These are phyloP conservation scores for Microcebus lehilahytsara DNA, from an alignment of 2,113 vertebrate species.

Conservation along the genomic window DNA sequence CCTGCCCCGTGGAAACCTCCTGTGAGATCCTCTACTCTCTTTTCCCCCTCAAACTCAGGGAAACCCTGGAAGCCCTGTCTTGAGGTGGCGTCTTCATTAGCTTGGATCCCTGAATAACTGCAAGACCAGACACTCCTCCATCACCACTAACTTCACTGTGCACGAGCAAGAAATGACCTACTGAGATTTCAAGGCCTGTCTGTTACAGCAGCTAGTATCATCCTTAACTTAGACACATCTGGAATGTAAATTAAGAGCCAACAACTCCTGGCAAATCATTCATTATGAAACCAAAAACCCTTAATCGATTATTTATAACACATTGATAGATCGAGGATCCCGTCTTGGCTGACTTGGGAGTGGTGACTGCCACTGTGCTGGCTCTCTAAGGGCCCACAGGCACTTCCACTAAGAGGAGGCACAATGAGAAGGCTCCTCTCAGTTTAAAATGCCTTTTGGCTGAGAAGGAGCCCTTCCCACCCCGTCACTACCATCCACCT, in stretches of 20 bases:
- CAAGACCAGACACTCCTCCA: not conserved
- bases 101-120: not conserved
- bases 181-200: not conserved
- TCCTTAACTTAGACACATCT: not conserved
- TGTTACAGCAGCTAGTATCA: not conserved
- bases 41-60: not conserved
- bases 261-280: not conserved
- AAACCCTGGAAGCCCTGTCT: not conserved
- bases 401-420: not conserved
- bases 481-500: not conserved
- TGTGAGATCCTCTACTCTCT: not conserved
- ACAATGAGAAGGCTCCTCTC: not conserved
- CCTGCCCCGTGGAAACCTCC: not conserved
- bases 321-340: not conserved
- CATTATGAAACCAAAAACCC: not conserved
- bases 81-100: not conserved
- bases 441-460: not conserved
- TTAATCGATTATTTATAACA: slow-evolving; percentile 24
- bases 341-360: not conserved
- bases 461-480: not conserved
- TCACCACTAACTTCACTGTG: not conserved
- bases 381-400: not conserved
- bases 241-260: slow-evolving; percentile 32
- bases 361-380: not conserved
- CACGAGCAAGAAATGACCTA: not conserved